These are phyloP conservation scores for Desoria tigrina DNA, from an alignment of 2,888 invertebrate species.

Conservation along the genomic window DNA sequence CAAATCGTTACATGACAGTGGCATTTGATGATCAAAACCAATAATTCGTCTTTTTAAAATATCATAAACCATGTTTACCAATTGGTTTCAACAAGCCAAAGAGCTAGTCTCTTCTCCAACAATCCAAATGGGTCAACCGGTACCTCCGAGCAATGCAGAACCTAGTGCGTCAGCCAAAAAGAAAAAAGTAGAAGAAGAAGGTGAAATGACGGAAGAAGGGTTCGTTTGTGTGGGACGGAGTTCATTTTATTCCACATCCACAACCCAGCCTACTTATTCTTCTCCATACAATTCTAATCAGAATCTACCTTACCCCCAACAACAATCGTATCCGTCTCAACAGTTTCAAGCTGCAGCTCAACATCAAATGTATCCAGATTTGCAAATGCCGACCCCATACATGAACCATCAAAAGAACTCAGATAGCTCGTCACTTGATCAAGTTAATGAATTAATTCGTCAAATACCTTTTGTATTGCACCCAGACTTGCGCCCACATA, in stretches of 20 bases:
- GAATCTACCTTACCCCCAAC: too few relatives aligned
- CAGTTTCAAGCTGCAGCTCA: constrained; percentile 6
- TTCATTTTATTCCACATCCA: constrained; percentile 34
- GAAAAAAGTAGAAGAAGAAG: constrained; percentile 24
- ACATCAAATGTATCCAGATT: constrained; percentile 23
- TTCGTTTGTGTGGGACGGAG: constrained; percentile 48
- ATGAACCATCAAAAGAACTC: neutral
- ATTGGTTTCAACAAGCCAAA: constrained; percentile 35
- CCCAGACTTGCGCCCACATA: constrained; percentile 17
- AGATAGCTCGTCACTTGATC: neutral
- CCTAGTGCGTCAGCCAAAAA: constrained; percentile 23
- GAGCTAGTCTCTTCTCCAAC: constrained; percentile 36
- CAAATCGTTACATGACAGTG: too few relatives aligned
- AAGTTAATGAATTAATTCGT: constrained; percentile 21
- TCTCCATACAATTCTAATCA: too few relatives aligned
- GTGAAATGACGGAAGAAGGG: constrained; percentile 47
- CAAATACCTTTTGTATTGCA: constrained; percentile 38
- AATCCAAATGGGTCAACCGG: constrained; percentile 41
- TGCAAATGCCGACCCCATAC: constrained; percentile 20
- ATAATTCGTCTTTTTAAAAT: too few relatives aligned
- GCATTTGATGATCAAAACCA: too few relatives aligned
- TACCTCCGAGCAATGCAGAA: too few relatives aligned
- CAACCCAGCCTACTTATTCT: neutral
- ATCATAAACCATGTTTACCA: too few relatives aligned
- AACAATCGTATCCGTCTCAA: too few relatives aligned